A percentile compares a stretch with the other conserved stretches of the same genome.
Conservation (phyloP, 1,140 invertebrate genomes). For the Centruroides vittatus region DNA sequence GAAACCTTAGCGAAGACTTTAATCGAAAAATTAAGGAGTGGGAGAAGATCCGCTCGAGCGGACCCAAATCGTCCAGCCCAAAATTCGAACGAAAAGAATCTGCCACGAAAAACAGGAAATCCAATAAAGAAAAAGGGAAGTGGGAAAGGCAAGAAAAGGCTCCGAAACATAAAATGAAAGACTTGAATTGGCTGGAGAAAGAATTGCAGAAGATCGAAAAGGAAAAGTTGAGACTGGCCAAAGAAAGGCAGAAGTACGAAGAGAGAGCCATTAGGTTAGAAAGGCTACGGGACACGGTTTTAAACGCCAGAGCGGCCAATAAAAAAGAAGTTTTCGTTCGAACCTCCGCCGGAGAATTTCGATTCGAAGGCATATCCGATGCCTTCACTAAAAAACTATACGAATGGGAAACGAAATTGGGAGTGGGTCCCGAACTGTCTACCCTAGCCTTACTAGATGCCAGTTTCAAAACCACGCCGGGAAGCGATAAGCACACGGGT, state of each 20-base stretch:
- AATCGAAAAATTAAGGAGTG: conserved; percentile 55
- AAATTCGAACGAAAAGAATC: too few relatives aligned
- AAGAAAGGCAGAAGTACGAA: conserved; percentile 41
- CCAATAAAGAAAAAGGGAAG: background rate
- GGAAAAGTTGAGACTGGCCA: conserved; percentile 44
- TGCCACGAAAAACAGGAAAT: too few relatives aligned
- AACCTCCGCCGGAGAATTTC: conserved; percentile 61
- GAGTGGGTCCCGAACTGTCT: conserved; percentile 61
- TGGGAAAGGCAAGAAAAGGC: background rate
- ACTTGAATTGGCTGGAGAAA: conserved; percentile 41
- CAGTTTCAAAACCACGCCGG: too few relatives aligned
- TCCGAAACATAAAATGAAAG: conserved; percentile 18
- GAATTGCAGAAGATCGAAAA: conserved; percentile 45
- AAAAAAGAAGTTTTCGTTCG: conserved; percentile 59
- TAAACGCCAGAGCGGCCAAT: conserved; percentile 28
- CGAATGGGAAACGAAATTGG: conserved; percentile 75
- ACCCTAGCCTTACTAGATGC: conserved; percentile 54
- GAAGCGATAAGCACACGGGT: too few relatives aligned
- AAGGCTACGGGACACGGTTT: conserved; percentile 41
- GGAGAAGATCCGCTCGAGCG: conserved; percentile 35
- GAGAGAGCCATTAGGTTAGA: conserved; percentile 45
- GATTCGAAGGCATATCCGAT: conserved; percentile 68
- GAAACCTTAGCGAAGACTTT: conserved; percentile 53
- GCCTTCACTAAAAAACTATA: conserved; percentile 77
- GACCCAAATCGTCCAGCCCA: background rate